phyloP scores from a whole-genome alignment of 2,797 vertebrate genomes.

The Threskiornis aethiopicus region DNA sequence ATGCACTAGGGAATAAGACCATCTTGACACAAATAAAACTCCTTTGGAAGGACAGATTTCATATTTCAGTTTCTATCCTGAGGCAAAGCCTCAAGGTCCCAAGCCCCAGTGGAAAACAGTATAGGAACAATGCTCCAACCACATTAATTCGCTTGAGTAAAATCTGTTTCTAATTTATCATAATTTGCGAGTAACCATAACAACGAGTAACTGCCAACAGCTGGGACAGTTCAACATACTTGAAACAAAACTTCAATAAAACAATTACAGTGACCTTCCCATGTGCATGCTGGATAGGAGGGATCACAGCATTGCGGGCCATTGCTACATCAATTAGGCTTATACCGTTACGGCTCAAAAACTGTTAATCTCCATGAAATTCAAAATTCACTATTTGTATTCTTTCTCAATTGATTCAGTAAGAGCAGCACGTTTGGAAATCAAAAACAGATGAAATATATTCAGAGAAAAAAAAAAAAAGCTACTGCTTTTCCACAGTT shows the following conservation, averaged over 20 bases:
- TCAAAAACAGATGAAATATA: background rate
- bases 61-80: background rate
- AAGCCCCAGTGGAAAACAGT: background rate
- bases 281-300: background rate
- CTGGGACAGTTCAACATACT: slow-evolving; percentile 1
- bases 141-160: background rate
- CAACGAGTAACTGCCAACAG: slow-evolving; percentile 21
- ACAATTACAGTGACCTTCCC: background rate
- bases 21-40: background rate
- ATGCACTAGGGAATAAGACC: background rate
- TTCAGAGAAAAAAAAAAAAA: background rate
- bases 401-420: background rate
- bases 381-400: background rate
- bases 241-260: background rate
- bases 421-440: background rate
- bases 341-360: background rate
- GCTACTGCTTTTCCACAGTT: background rate
- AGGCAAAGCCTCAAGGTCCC: background rate
- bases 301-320: background rate
- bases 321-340: background rate
- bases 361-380: background rate
- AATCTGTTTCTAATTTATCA: slow-evolving; percentile 26
- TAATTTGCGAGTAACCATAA: slow-evolving; percentile 27
- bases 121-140: background rate
- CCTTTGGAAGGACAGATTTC: background rate